phyloP scores from a whole-genome alignment of 2,888 invertebrate species.

The Apantesis nais region DNA sequence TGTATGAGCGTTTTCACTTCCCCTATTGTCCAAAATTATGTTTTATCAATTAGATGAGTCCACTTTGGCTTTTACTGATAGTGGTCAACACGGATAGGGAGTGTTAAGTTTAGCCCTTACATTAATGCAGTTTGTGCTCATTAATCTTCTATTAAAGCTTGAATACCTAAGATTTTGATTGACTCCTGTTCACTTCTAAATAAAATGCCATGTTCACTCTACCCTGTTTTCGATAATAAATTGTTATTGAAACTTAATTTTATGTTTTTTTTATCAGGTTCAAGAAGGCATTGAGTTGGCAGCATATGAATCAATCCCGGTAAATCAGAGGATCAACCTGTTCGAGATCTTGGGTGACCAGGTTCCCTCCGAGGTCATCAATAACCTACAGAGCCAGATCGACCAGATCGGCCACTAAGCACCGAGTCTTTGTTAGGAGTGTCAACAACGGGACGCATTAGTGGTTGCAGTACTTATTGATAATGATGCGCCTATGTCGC shows the following conservation, averaged over 20 bases:
- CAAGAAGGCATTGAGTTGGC: conserved; percentile 95
- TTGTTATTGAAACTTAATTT: conserved; percentile 9
- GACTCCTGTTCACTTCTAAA: no score
- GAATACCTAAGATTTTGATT: not conserved
- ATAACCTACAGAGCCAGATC: conserved; percentile 93
- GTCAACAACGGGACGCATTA: conserved; percentile 36
- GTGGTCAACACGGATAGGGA: not conserved
- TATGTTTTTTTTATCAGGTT: conserved; percentile 74
- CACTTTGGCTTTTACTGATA: not conserved
- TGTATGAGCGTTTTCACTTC: not conserved
- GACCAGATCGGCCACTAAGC: conserved; percentile 91
- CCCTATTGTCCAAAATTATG: not conserved
- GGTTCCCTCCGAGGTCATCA: conserved; percentile 94
- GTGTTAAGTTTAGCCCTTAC: no score
- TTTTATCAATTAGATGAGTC: not conserved
- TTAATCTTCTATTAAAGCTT: not conserved
- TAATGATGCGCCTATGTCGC: no score
- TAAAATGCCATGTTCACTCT: no score
- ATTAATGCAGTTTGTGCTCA: not conserved
- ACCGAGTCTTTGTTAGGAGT: conserved; percentile 20
- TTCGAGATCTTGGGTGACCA: conserved; percentile 94
- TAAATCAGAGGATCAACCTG: conserved; percentile 93
- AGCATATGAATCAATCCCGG: conserved; percentile 94
- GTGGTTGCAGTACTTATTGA: conserved; percentile 21
- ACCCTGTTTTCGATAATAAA: no score